These are phyloP conservation scores for Heliconius ethilla DNA, from an alignment of 2,888 invertebrate genomes.

Conservation along the genomic window DNA sequence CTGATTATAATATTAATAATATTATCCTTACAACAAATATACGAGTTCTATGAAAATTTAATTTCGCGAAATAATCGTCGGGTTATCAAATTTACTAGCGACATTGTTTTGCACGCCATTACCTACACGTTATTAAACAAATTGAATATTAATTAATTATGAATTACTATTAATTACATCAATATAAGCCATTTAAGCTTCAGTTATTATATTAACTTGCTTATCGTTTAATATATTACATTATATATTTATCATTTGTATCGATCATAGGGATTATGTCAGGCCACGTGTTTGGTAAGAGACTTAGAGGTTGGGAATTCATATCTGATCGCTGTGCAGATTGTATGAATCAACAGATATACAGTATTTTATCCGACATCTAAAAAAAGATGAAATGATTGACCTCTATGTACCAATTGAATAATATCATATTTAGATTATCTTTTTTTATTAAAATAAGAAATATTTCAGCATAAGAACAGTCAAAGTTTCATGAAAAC, in stretches of 20 bases:
- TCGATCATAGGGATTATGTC: neutral
- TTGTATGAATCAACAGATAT: neutral
- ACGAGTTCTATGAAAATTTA: neutral
- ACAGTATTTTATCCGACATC: no score
- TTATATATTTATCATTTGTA: conserved; percentile 9
- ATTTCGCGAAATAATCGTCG: conserved; percentile 19
- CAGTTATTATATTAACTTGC: conserved; percentile 20
- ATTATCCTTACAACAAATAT: neutral
- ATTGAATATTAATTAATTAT: conserved; percentile 41
- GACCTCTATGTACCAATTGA: no score
- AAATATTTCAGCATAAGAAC: no score
- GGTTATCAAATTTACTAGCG: conserved; percentile 28
- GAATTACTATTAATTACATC: conserved; percentile 37
- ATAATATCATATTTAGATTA: no score
- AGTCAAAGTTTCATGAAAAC: neutral
- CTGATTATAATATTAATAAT: neutral
- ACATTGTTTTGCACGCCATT: conserved; percentile 29
- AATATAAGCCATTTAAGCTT: conserved; percentile 27
- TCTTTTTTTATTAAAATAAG: no score
- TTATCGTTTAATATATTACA: conserved; percentile 16
- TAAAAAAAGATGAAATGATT: no score
- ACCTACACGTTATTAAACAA: conserved; percentile 28
- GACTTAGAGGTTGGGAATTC: neutral
- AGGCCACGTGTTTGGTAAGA: neutral
- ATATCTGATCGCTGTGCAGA: neutral